phyloP scores from a whole-genome alignment of 2,888 invertebrate genomes.

The Aplocera efformata region DNA sequence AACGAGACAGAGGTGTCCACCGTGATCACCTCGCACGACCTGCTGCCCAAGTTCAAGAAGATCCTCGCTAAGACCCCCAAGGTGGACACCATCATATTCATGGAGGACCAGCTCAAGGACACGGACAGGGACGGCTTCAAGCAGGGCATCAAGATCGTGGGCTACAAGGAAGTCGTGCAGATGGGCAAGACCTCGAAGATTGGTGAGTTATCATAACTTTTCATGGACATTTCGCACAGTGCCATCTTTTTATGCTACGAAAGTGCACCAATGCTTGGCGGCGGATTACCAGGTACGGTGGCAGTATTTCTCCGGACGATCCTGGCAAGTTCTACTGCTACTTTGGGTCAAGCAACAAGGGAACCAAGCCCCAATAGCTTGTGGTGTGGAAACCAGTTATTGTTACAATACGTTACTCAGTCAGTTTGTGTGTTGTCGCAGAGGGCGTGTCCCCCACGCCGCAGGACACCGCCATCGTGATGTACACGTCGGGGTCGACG shows the following conservation, averaged over 20 bases:
- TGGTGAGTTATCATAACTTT: slow-evolving; percentile 42
- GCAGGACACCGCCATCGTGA: slow-evolving; percentile 95
- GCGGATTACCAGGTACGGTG: no score
- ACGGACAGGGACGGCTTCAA: slow-evolving; percentile 87
- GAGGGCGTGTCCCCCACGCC: slow-evolving; percentile 82
- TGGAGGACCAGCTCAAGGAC: slow-evolving; percentile 91
- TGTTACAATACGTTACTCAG: not conserved
- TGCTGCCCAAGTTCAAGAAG: slow-evolving; percentile 93
- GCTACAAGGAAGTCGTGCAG: slow-evolving; percentile 83
- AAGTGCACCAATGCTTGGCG: no score
- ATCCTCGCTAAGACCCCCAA: slow-evolving; percentile 85
- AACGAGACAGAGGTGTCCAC: slow-evolving; percentile 97
- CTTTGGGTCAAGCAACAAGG: no score
- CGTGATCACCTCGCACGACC: slow-evolving; percentile 95
- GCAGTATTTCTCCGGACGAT: no score
- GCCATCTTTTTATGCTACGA: no score
- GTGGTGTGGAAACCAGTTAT: no score
- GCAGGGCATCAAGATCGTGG: slow-evolving; percentile 85
- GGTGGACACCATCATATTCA: slow-evolving; percentile 91
- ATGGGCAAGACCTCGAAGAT: slow-evolving; percentile 58
- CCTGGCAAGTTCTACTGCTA: no score
- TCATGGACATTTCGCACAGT: no score
- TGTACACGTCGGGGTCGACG: slow-evolving; percentile 99
- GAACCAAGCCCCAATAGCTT: no score
- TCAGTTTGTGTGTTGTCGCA: slow-evolving; percentile 41